These are phyloP conservation scores for Thalassaphorura encarpata DNA, from an alignment of 1,140 invertebrate species.

Conservation along the genomic window DNA sequence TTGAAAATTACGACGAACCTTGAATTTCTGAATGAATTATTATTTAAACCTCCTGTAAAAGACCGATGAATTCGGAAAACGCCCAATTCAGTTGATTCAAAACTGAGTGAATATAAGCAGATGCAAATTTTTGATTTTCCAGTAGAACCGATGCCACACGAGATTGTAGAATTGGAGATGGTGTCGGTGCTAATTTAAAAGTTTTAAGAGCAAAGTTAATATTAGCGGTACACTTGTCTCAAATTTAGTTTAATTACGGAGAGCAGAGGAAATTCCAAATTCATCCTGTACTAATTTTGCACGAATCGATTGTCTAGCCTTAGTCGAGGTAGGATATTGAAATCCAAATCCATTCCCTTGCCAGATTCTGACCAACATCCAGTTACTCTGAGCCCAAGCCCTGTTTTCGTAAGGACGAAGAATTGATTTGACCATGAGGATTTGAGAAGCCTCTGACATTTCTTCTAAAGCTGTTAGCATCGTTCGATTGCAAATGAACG, in stretches of 20 bases:
- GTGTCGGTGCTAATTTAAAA: slow-evolving; percentile 47
- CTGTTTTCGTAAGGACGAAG: slow-evolving; percentile 61
- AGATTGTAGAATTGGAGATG: slow-evolving; percentile 48
- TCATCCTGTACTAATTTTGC: slow-evolving; percentile 30
- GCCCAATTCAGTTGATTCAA: slow-evolving; percentile 79
- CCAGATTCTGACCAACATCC: slow-evolving; percentile 74
- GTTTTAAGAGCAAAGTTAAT: background rate
- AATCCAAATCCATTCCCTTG: slow-evolving; percentile 71
- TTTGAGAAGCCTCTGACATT: slow-evolving; percentile 45
- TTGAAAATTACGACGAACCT: background rate
- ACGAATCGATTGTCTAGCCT: slow-evolving; percentile 18
- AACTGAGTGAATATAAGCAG: slow-evolving; percentile 62
- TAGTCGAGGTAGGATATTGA: slow-evolving; percentile 53
- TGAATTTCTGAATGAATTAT: background rate
- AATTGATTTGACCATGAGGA: slow-evolving; percentile 25
- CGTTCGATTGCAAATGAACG: slow-evolving; percentile 51
- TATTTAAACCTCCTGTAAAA: slow-evolving; percentile 62
- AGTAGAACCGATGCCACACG: slow-evolving; percentile 45
- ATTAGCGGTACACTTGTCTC: too few relatives aligned
- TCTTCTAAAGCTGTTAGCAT: slow-evolving; percentile 53
- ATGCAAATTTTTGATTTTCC: slow-evolving; percentile 44
- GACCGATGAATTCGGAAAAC: slow-evolving; percentile 75
- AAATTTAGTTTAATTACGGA: slow-evolving; percentile 21
- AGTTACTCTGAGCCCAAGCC: slow-evolving; percentile 77
- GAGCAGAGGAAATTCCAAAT: slow-evolving; percentile 28